Percentiles rank a stretch among this genome's conserved stretches.
phyloP scores from a whole-genome alignment of 2,797 vertebrate genomes.

The Gallirallus australis region DNA sequence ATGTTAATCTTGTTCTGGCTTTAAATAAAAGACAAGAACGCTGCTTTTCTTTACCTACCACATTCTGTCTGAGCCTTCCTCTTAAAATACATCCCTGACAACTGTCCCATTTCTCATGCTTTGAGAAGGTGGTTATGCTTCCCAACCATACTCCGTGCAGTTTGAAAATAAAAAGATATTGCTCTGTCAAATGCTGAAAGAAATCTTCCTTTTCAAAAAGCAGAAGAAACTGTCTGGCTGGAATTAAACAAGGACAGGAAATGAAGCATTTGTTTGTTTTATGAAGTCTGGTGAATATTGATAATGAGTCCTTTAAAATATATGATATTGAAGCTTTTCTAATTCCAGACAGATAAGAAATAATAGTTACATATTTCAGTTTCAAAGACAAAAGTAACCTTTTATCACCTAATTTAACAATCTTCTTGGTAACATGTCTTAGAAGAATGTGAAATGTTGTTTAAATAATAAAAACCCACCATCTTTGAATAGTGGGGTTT shows the following conservation, averaged over 20 bases:
- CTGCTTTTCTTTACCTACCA: neutral
- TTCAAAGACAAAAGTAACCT: constrained; percentile 77
- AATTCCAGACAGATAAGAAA: constrained; percentile 73
- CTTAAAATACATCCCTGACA: constrained; percentile 23
- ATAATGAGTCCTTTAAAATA: constrained; percentile 75
- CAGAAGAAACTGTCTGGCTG: constrained; percentile 43
- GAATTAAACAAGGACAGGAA: constrained; percentile 55
- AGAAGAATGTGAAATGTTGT: constrained; percentile 65
- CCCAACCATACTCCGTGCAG: neutral
- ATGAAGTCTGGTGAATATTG: constrained; percentile 71
- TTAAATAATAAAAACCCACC: constrained; percentile 70
- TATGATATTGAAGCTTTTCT: constrained; percentile 56
- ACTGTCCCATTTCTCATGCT: neutral
- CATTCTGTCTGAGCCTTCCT: neutral
- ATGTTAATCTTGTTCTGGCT: neutral
- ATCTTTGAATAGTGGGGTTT: constrained; percentile 33
- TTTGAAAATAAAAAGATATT: constrained; percentile 21
- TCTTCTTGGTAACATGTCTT: constrained; percentile 56
- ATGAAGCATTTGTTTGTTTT: constrained; percentile 67
- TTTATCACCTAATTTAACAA: constrained; percentile 76
- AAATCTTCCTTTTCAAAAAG: neutral
- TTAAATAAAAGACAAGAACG: neutral
- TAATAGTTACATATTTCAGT: constrained; percentile 73
- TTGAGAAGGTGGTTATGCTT: neutral
- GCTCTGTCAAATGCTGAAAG: neutral